These are phyloP conservation scores for Meiosimyza decipiens DNA, from an alignment of 2,888 invertebrate genomes.

Conservation along the genomic window DNA sequence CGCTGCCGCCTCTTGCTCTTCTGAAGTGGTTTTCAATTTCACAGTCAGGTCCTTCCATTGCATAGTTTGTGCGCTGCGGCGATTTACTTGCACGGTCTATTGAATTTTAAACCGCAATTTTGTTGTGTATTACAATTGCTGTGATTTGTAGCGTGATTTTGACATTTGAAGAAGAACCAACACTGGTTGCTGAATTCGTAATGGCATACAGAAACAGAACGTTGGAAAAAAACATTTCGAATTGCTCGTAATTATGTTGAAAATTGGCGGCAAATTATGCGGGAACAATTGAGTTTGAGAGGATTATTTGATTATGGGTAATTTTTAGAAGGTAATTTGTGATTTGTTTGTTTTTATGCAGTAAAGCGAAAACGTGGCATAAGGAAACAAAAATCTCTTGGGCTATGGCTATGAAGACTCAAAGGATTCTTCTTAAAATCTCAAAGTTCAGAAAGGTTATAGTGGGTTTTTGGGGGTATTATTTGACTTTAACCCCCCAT, in stretches of 20 bases:
- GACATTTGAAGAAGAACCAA: slow-evolving; percentile 27
- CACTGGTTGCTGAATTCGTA: background rate
- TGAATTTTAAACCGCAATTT: slow-evolving; percentile 31
- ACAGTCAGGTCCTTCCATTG: slow-evolving; percentile 4
- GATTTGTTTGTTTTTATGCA: slow-evolving; percentile 37
- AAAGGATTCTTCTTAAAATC: too few species aligned
- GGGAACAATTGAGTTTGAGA: slow-evolving; percentile 7
- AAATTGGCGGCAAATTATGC: slow-evolving; percentile 24
- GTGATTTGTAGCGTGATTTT: slow-evolving; percentile 39
- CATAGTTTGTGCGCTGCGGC: background rate
- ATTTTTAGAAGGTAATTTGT: slow-evolving; percentile 37
- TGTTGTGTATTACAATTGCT: slow-evolving; percentile 36
- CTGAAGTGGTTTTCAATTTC: slow-evolving; percentile 25
- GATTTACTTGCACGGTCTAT: slow-evolving; percentile 20
- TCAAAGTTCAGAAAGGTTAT: too few species aligned
- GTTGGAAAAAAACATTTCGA: slow-evolving; percentile 6
- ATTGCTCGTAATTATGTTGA: slow-evolving; percentile 27
- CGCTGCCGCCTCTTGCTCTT: background rate
- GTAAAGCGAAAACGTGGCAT: slow-evolving; percentile 29
- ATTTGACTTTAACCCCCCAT: too few species aligned
- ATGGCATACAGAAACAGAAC: slow-evolving; percentile 28
- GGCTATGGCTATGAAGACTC: too few species aligned
- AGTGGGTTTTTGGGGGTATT: too few species aligned
- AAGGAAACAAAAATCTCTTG: background rate
- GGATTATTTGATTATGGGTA: slow-evolving; percentile 35